Percentiles rank a stretch among this genome's conserved stretches.
Conservation (phyloP, 1,140 invertebrate species). For the Habropoda laboriosa region DNA sequence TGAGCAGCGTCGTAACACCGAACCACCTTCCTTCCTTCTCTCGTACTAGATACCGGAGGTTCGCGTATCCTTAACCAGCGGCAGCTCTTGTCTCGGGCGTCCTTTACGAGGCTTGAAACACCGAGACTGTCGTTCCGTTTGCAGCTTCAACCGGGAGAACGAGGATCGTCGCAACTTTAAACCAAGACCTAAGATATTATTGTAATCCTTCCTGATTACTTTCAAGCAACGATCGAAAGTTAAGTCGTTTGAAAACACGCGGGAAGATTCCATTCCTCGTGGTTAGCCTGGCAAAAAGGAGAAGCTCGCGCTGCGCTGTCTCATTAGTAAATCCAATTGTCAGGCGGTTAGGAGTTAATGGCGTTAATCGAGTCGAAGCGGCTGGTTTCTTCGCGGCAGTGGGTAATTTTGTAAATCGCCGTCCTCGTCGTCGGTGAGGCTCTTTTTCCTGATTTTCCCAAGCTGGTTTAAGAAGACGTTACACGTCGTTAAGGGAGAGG, state of each 20-base stretch:
- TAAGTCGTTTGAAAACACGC: not conserved
- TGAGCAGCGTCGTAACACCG: conserved; percentile 65
- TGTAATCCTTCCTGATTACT: no score
- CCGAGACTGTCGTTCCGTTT: conserved; percentile 48
- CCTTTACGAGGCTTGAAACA: conserved; percentile 74
- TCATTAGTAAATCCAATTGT: conserved; percentile 22
- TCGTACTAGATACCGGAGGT: conserved; percentile 44
- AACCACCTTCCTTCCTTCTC: conserved; percentile 53
- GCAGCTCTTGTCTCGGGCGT: conserved; percentile 57
- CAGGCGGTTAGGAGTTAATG: not conserved
- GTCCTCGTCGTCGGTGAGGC: not conserved
- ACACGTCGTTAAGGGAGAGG: not conserved
- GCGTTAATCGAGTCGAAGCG: conserved; percentile 6
- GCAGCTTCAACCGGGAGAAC: no score
- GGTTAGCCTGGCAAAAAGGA: no score
- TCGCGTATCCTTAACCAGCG: conserved; percentile 32
- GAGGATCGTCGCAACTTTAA: not conserved
- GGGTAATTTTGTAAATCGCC: conserved; percentile 12
- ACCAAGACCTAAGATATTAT: not conserved
- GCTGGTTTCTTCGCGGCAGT: not conserved
- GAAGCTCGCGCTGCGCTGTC: not conserved
- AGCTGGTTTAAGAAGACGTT: not conserved
- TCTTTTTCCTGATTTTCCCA: conserved; percentile 13
- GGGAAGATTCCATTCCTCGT: not conserved
- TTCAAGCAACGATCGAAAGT: conserved; percentile 9